These are phyloP conservation scores for Crotalus tigris DNA, from an alignment of 2,113 vertebrate species.

Conservation along the genomic window DNA sequence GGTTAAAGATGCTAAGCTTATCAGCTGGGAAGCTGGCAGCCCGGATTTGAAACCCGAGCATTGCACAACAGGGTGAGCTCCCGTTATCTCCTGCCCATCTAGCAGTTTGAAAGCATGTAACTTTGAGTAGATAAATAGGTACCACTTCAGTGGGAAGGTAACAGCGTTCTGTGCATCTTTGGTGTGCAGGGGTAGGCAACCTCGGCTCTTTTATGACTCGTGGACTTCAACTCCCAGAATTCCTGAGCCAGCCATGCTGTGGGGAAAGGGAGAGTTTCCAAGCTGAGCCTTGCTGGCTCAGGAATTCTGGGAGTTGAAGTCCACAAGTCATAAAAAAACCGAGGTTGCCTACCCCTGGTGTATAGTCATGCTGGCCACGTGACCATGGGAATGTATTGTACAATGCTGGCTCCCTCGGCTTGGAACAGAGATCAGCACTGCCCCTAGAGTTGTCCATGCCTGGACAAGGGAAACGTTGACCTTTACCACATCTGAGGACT, in stretches of 20 bases:
- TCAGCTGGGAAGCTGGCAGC: no score
- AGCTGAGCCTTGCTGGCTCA: no score
- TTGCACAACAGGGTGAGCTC: background rate
- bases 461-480: no score
- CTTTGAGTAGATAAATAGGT: background rate
- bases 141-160: background rate
- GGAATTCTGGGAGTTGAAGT: no score
- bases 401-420: background rate
- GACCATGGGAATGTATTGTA: background rate
- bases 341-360: background rate
- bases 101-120: background rate
- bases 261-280: no score
- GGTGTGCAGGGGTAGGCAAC: no score
- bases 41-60: background rate
- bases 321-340: no score
- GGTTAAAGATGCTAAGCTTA: background rate
- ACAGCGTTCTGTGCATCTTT: background rate
- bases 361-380: background rate
- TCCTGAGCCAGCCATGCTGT: no score
- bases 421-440: background rate
- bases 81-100: background rate
- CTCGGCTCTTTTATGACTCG: no score
- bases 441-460: no score
- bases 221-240: no score
- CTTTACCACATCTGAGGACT: background rate